Evolutionary conservation across 2,113 vertebrate genomes (phyloP).

Genomic region (Tragelaphus strepsiceros): DNA sequence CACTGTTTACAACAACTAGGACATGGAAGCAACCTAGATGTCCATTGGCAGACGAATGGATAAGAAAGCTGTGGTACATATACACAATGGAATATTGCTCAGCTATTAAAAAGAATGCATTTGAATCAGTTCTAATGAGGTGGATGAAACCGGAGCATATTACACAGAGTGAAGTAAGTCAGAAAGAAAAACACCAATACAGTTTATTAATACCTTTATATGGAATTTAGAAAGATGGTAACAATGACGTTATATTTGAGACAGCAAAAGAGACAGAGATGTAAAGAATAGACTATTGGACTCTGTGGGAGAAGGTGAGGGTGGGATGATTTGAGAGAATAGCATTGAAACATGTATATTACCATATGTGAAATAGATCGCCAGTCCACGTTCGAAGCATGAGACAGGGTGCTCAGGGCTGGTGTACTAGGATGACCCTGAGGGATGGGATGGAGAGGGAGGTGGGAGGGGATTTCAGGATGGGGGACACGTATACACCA

Average conservation of each 20-base stretch:
- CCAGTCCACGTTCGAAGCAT: background rate
- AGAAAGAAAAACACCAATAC: background rate
- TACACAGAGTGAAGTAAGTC: background rate
- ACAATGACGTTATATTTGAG: background rate
- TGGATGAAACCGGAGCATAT: background rate
- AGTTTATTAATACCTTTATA: background rate
- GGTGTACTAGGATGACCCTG: background rate
- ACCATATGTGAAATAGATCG: background rate
- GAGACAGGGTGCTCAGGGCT: background rate
- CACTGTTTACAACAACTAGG: background rate
- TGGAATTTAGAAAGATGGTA: background rate
- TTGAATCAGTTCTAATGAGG: background rate
- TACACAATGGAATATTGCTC: background rate
- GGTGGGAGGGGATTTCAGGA: background rate
- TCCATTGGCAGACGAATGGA: background rate
- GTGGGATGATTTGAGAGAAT: background rate
- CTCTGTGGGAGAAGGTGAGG: background rate
- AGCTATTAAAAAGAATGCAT: background rate
- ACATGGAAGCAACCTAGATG: background rate
- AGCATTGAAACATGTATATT: background rate
- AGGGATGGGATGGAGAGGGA: background rate
- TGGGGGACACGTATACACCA: rapidly evolving
- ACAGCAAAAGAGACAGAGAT: background rate
- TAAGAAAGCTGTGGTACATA: background rate
- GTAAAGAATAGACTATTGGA: background rate